Conservation (phyloP, 2,888 invertebrate genomes). For the Eubasilissa splendida region DNA sequence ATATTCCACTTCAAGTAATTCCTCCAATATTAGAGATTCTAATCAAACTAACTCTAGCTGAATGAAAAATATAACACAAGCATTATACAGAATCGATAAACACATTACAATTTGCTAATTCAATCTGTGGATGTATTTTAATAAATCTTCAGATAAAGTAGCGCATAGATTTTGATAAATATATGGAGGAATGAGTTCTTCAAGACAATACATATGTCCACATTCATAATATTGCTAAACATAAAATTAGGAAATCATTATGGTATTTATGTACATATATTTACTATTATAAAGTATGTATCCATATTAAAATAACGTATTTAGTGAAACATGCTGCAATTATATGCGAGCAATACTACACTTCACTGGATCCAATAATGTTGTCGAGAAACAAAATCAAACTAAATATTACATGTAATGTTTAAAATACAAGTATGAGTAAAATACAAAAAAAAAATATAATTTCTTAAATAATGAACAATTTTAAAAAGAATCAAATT, state of each 20-base stretch:
- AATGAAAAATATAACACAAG: not conserved
- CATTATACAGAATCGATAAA: not conserved
- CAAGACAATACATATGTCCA: not conserved
- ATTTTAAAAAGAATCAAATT: no score
- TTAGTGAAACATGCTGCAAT: no score
- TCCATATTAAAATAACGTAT: not conserved
- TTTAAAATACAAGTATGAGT: no score
- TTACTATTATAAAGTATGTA: slow-evolving; percentile 4
- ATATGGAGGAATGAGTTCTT: slow-evolving; percentile 20
- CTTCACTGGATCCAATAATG: no score
- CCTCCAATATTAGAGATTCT: slow-evolving; percentile 14
- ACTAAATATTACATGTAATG: no score
- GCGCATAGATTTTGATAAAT: slow-evolving; percentile 5
- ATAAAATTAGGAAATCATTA: slow-evolving; percentile 26
- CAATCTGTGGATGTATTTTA: not conserved
- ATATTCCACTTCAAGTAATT: not conserved
- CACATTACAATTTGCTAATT: not conserved
- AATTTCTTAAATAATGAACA: no score
- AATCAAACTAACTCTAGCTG: slow-evolving; percentile 1
- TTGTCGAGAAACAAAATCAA: no score
- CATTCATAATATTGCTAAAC: slow-evolving; percentile 5
- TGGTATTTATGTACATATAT: slow-evolving; percentile 30
- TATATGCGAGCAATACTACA: no score
- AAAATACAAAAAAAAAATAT: no score
- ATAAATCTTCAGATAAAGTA: slow-evolving; percentile 9